Percentiles rank a stretch among this genome's conserved stretches.
Evolutionary conservation across 2,888 invertebrate genomes (phyloP).

Genomic region (Polyommatus icarus): DNA sequence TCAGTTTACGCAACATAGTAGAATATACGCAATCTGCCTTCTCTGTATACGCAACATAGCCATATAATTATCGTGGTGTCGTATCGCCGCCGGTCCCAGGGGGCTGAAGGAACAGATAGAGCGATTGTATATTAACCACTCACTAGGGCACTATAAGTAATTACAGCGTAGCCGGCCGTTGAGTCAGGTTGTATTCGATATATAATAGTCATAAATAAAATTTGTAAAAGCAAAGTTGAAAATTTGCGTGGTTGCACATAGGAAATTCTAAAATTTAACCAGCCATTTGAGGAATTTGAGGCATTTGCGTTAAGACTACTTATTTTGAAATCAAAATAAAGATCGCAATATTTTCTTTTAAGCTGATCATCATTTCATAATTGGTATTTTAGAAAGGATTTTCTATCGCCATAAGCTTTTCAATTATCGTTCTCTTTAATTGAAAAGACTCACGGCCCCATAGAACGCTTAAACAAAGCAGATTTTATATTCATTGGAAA

Average conservation of each 20-base stretch:
- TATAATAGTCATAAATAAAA: background rate
- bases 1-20: background rate
- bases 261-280: too few species aligned
- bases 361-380: background rate
- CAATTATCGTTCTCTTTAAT: conserved; percentile 3
- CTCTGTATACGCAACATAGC: background rate
- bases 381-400: background rate
- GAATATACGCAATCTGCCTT: background rate
- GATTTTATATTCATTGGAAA: conserved; percentile 6
- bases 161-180: background rate
- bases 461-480: conserved; percentile 1
- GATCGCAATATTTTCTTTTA: background rate
- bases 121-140: conserved; percentile 13
- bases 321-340: background rate
- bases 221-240: too few species aligned
- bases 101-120: background rate
- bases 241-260: too few species aligned
- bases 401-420: background rate
- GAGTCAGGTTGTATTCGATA: background rate
- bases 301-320: background rate
- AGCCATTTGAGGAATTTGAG: too few species aligned
- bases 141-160: background rate
- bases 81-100: background rate
- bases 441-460: background rate
- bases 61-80: background rate